Evolutionary conservation across 2,797 vertebrate genomes (phyloP), one percentile per base, ranked within the genome.

Genomic region (Rallus crepitans): DNA sequence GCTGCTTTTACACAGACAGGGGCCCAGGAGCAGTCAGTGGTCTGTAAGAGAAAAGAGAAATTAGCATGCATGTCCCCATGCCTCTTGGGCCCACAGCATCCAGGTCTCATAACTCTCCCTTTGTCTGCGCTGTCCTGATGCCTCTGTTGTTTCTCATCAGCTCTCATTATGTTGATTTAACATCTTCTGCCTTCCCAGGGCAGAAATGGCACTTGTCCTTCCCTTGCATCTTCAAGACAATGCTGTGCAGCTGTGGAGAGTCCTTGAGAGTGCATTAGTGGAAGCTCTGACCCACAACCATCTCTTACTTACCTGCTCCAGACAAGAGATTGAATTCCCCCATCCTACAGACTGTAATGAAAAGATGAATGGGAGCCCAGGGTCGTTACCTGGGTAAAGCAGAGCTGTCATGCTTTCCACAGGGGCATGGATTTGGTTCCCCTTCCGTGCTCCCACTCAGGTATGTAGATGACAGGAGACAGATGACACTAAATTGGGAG

Each of bases 131-230:
- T 92, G 73, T 84, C 66, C 70, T 65, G 59, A 61, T 89, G 52
- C 31, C 59, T 79, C 90, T 94, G 30, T 92, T 97, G 93, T 94
- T 95, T 93, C 94, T 92, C 95, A 94, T 92, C 90, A 94, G 66
- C 93, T 96, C 93, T 96, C 83, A 80, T 80, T 90, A 90, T 35
- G 93, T 80, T 93, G 86, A 92, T 97, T 94, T 95, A 96, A 93
- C 6, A 3, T 95, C 63, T 88, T 66, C 78, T 89, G 86, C 66
- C 64, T 95, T 96, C 56, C 75, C 5, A 6, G 83, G 90, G 93
- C 68, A 93, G 56, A 93, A 96, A 82, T 90, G 94, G 75, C 88
- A 84, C 81, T 93, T 5, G 3, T 87, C 75, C 86, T 92, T 94
- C 70, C 66, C 35, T 42, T 71, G 80, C 60, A 79, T 73, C 68